Evolutionary conservation across 2,797 vertebrate species (phyloP), one percentile per base, ranked within the genome.

Genomic region (Poeciliopsis paucimaculata): DNA sequence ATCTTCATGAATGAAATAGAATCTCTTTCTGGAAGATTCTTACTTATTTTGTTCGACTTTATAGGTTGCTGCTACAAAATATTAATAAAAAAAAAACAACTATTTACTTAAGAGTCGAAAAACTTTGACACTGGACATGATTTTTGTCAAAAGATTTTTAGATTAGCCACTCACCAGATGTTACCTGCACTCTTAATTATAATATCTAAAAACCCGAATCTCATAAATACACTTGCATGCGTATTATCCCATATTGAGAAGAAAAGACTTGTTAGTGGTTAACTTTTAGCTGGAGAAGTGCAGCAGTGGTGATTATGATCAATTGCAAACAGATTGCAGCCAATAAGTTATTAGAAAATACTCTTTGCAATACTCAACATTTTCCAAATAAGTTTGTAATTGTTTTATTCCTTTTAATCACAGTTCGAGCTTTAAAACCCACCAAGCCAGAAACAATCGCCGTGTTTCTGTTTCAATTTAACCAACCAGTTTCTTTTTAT

Each of bases 231-330:
- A n/a, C 60, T 36, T 60, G 57, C 46, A 79, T 83, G 72, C 1
- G 57, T 81, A 84, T 88, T 83, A 90, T 89, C 87, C 55, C 81
- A 76, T 73, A 49, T 87, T 80, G 68, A 81, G 86, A 90, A 78
- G 47, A n/a, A 76, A 84, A 82, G 73, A 80, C 53, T 55, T 46
- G 79, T 80, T 53, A 73, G 80, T 47, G 76, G 28, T 86, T 86
- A 46, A 84, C 84, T 86, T 87, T 51, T 34, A 43, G 74, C 75
- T 71, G 82, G 81, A 90, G 79, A 76, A 84, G 76, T 55, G 31
- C 72, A 47, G 60, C 78, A 62, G n/a, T 73, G 31, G 68, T 80
- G 78, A 64, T 85, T 62, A 80, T 28, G n/a, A 60, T 4, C 12
- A 34, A 36, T 7, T 64, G 31, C 31, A 64, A 64, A 36, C 31